Conservation (phyloP, 2,113 vertebrate genomes). For the Oriolus oriolus region DNA sequence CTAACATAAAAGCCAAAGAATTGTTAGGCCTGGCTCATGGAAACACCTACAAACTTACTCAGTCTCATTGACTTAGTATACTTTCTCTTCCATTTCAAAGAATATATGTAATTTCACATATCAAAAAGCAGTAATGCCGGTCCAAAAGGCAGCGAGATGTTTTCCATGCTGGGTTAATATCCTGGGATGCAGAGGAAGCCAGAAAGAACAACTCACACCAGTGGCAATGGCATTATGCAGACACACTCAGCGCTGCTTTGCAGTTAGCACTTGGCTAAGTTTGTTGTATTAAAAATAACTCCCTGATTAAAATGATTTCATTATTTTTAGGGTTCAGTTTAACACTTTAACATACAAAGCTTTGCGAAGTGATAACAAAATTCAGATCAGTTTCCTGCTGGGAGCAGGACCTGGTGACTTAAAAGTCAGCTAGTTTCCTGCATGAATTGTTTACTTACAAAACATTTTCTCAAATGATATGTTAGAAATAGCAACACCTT, state of each 20-base stretch:
- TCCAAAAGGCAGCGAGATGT: background rate
- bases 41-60: background rate
- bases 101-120: slow-evolving; percentile 53
- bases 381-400: background rate
- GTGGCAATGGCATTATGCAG: background rate
- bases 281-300: slow-evolving; percentile 28
- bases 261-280: background rate
- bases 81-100: slow-evolving; percentile 28
- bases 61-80: background rate
- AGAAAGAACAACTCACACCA: slow-evolving; percentile 20
- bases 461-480: background rate
- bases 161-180: slow-evolving; percentile 4
- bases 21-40: background rate
- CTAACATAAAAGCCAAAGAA: background rate
- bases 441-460: background rate
- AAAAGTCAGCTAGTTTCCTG: background rate
- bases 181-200: slow-evolving; percentile 4
- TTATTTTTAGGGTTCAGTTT: background rate
- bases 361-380: background rate
- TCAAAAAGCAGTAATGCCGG: slow-evolving; percentile 3
- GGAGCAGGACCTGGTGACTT: background rate
- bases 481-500: background rate
- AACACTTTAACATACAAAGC: background rate
- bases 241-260: background rate
- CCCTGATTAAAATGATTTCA: background rate